Base-by-base conservation (phyloP, 2,113 vertebrate species). In the Peromyscus leucopus region DNA sequence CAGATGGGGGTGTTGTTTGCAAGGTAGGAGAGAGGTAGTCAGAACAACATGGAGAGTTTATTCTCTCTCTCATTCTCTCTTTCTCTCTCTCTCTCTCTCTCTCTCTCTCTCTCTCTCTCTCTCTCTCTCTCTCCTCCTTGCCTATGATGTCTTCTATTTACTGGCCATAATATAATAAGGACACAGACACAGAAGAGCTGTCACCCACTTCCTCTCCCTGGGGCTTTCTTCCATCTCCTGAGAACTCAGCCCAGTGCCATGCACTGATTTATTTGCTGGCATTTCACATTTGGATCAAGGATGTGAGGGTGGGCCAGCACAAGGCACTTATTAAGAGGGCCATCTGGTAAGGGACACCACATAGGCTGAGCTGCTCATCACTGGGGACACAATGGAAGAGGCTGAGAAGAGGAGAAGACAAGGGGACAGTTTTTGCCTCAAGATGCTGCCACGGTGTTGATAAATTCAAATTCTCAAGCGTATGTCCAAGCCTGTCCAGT, bases 241-340 rank as follows among this genome's bases (percentile, higher is more conserved):
- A 97, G 97, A 83, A 94, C 95, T 92, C 97, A 89, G 85, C 96
- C 89, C 78, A 86, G 91, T 21, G 93, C 91, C 90, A 84, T 57
- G 87, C 86, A 95, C 87, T 97, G 95, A 95, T 97, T 97, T 97
- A 96, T 95, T 96, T 96, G 96, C 96, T 98, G 96, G 97, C 96
- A 96, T 94, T 96, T 98, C 95, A 90, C 87, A 97, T 98, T 98
- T 97, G 97, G 95, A 97, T 97, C 96, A 94, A 96, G 97, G 84
- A 92, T 90, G 93, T 75, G 95, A 91, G 94, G 95, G 93, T 92
- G 96, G 94, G 97, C 91, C 69, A 92, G 72, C 63, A 92, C 92
- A 78, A 84, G 95, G 94, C 94, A 90, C 85, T 97, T 97, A 97
- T 97, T 98, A 97, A 93, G 96, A 96, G 79, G 92, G 91, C 97